Evolutionary conservation across 2,888 invertebrate species (phyloP).

Genomic region (Aphidoletes aphidimyza): DNA sequence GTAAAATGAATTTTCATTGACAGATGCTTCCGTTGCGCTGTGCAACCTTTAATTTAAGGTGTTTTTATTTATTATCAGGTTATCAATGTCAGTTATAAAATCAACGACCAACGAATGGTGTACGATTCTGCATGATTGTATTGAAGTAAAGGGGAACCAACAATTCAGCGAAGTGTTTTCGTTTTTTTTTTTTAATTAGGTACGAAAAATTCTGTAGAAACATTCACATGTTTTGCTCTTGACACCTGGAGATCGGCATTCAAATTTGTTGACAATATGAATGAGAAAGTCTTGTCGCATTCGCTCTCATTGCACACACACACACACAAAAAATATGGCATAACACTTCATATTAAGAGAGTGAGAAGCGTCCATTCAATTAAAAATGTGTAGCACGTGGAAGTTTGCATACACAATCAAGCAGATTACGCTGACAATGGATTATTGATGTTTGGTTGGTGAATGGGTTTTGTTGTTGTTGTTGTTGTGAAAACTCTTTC

Average conservation of each 20-base stretch:
- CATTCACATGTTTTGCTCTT: neutral
- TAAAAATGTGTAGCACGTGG: neutral
- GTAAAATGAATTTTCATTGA: constrained; percentile 11
- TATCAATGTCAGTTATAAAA: neutral
- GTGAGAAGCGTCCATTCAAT: neutral
- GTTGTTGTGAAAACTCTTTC: too few relatives aligned
- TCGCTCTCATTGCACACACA: too few relatives aligned
- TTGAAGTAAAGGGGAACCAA: neutral
- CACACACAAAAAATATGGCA: neutral
- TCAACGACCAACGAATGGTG: neutral
- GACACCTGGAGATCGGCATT: neutral
- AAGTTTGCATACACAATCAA: too few relatives aligned
- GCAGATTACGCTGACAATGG: too few relatives aligned
- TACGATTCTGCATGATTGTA: neutral
- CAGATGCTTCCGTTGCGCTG: constrained; percentile 23
- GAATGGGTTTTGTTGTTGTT: too few relatives aligned
- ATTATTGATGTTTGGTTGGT: too few relatives aligned
- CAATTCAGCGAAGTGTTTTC: neutral
- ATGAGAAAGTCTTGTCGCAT: neutral
- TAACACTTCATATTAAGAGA: neutral
- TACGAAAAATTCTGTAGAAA: constrained; percentile 20
- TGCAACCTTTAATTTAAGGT: neutral
- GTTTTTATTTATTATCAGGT: constrained; percentile 9
- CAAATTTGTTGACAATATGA: neutral
- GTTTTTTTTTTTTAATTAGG: neutral